These are phyloP conservation scores for Episyrphus balteatus DNA, from an alignment of 1,140 invertebrate species.

Conservation along the genomic window DNA sequence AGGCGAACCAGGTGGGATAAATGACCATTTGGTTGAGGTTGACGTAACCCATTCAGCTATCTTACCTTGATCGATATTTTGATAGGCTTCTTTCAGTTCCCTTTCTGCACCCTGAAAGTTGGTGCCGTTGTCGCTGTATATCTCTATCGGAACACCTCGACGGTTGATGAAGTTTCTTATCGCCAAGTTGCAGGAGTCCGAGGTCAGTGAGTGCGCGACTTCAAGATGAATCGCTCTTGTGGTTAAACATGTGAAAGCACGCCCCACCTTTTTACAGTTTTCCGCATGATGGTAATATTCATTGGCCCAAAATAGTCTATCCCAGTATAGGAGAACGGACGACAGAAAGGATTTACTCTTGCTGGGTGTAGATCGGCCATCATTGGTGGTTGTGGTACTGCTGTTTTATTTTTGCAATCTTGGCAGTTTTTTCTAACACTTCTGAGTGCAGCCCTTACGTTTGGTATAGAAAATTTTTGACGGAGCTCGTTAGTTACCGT, in stretches of 20 bases:
- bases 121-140: not conserved
- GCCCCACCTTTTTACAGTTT: constrained; percentile 15
- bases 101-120: not conserved
- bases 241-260: constrained; percentile 20
- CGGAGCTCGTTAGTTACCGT: constrained; percentile 9
- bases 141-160: not conserved
- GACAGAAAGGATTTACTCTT: not conserved
- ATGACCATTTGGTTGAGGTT: constrained; percentile 14
- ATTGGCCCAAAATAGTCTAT: constrained; percentile 2
- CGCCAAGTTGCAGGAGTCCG: not conserved
- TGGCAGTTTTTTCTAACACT: not conserved
- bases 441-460: not conserved
- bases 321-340: not conserved
- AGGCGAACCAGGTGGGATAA: constrained; percentile 21
- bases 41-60: too few relatives aligned
- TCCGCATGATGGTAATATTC: too few relatives aligned
- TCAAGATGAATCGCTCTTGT: constrained; percentile 14
- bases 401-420: not conserved
- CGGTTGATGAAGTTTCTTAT: not conserved
- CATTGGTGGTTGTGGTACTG: not conserved
- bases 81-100: not conserved
- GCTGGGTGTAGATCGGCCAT: not conserved
- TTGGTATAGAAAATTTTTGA: constrained; percentile 1
- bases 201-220: constrained; percentile 3
- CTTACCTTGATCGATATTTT: too few relatives aligned